Evolutionary conservation across 2,797 vertebrate species (phyloP).

Genomic region (Myotis vivesi): DNA sequence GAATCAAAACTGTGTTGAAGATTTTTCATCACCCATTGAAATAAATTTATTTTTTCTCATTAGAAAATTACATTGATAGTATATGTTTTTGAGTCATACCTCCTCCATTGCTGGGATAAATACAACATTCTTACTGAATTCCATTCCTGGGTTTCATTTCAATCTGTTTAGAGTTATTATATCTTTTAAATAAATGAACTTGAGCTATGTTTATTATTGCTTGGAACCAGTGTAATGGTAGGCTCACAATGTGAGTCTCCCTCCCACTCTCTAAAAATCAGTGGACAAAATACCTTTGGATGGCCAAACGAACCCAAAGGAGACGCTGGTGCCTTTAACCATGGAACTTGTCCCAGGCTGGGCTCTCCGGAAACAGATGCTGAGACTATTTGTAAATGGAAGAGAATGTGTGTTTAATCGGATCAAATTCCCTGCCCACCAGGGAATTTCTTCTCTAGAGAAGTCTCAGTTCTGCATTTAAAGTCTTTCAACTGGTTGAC

Average conservation of each 20-base stretch:
- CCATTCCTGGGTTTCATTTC: not conserved
- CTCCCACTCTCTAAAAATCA: too few species aligned
- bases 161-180: not conserved
- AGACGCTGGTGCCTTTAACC: too few species aligned
- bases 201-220: not conserved
- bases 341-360: too few species aligned
- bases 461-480: not conserved
- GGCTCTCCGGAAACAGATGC: too few species aligned
- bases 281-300: too few species aligned
- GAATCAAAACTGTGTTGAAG: not conserved
- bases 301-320: too few species aligned
- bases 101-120: not conserved
- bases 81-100: not conserved
- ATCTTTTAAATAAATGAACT: not conserved
- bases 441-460: not conserved
- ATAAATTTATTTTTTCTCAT: not conserved
- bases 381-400: too few species aligned
- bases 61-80: not conserved
- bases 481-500: not conserved
- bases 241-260: not conserved
- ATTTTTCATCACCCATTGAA: not conserved
- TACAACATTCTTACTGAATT: not conserved
- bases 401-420: too few species aligned
- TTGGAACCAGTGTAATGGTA: not conserved
- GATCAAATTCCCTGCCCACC: too few species aligned